A percentile compares a stretch with the other conserved stretches of the same genome.
phyloP scores from a whole-genome alignment of 2,797 vertebrate genomes.

The Trematomus bernacchii region DNA sequence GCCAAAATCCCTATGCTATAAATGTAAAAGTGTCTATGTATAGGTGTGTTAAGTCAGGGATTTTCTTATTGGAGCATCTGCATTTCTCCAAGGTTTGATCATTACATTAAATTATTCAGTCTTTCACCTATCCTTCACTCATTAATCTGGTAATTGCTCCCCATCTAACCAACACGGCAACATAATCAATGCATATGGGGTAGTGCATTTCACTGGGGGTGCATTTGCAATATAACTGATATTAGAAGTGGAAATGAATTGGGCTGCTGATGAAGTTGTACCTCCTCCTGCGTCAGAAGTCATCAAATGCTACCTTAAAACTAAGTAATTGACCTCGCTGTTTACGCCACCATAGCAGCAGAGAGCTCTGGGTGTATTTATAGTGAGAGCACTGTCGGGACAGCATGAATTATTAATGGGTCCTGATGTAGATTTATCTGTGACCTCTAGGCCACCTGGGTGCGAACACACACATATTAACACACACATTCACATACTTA shows the following conservation, averaged over 20 bases:
- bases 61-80: constrained; percentile 31
- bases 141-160: constrained; percentile 32
- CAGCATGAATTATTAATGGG: constrained; percentile 83
- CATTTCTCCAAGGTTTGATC: constrained; percentile 21
- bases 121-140: constrained; percentile 21
- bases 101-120: constrained; percentile 22
- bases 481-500: constrained; percentile 49
- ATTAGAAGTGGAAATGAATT: constrained; percentile 45
- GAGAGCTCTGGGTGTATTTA: constrained; percentile 74
- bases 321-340: constrained; percentile 74
- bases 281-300: constrained; percentile 48
- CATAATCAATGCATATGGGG: constrained; percentile 36
- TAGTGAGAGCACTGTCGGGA: constrained; percentile 77
- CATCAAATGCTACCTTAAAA: constrained; percentile 61
- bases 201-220: constrained; percentile 23
- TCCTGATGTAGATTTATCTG: constrained; percentile 77
- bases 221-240: constrained; percentile 32
- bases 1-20: background rate
- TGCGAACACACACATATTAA: constrained; percentile 46
- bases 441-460: constrained; percentile 81
- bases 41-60: constrained; percentile 17
- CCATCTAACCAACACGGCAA: constrained; percentile 19
- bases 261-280: constrained; percentile 40
- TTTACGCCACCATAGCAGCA: constrained; percentile 61
- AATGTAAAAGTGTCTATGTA: constrained; percentile 12